Evolutionary conservation across 1,140 invertebrate genomes (phyloP), one percentile per base, ranked within the genome.

Genomic region (Streblospio benedicti): DNA sequence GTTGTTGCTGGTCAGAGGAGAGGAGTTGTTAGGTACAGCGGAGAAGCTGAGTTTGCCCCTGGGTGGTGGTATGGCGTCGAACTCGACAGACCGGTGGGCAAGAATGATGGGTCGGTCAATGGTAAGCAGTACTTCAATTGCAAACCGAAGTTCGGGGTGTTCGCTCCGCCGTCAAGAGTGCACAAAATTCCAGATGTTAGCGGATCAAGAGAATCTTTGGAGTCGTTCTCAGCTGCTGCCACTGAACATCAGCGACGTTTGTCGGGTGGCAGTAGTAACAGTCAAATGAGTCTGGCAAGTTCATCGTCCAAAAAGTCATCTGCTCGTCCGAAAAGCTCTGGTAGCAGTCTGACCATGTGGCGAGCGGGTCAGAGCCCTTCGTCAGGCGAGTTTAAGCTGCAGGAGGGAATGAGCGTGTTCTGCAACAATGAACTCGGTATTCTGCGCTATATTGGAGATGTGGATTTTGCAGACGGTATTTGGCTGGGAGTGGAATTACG

Each of bases 401-500:
- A 74, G 58, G 67, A 73, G 27, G 78, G 78, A 31, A 75, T 75
- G 62, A 78, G 72, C 65, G 76, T 79, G 3, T 74, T 80, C 58
- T 78, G 78, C 55, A 79, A 76, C 56, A 76, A 76, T 63, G 76
- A 79, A 68, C 61, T 80, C 57, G 78, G 78, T 41, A 55, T 73
- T n/a, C 70, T 81, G n/a, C 67, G 74, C 56, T 82, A 80, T 62
- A 79, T 81, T 57, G 82, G 82, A 45, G 67, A 70, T n/a, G 79
- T 81, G 16, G 76, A 82, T 27, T 82, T 83, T 68, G 79, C 80
- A 30, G 78, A 80, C 30, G 82, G 81, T 3, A 67, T 78, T 2
- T 83, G 81, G 81, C 66, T 83, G 5, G 81, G 81, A 28, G 73
- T 83, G 5, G 81, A 83, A 67, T 67, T 83, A 35, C 60, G 79